Conservation (phyloP, 2,888 invertebrate genomes). For the Belgica antarctica region DNA sequence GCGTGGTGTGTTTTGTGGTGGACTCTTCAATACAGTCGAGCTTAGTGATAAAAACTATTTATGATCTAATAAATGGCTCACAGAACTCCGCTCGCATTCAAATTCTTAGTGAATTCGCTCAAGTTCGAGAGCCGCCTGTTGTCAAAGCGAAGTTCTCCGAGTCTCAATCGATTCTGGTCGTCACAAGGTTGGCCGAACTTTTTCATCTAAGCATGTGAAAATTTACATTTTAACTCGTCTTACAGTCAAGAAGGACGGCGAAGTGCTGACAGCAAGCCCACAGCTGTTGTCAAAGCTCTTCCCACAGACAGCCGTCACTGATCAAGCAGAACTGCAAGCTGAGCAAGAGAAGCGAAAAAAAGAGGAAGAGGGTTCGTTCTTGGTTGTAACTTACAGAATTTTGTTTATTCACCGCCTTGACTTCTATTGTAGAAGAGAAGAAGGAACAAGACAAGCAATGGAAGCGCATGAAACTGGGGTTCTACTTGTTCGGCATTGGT, state of each 20-base stretch:
- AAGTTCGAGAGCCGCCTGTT: slow-evolving; percentile 16
- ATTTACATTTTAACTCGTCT: neutral
- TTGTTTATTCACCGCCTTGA: neutral
- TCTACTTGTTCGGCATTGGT: slow-evolving; percentile 60
- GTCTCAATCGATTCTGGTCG: neutral
- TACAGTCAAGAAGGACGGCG: neutral
- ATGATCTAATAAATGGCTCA: slow-evolving; percentile 28
- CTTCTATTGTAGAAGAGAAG: slow-evolving; percentile 51
- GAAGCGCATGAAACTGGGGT: slow-evolving; percentile 71
- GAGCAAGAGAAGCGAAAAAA: slow-evolving; percentile 59
- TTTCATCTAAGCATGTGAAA: slow-evolving; percentile 7
- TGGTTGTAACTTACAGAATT: slow-evolving; percentile 53
- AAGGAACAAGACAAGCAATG: slow-evolving; percentile 69
- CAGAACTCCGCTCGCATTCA: neutral
- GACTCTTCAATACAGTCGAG: no score
- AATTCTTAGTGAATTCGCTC: neutral
- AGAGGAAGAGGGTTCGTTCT: slow-evolving; percentile 57
- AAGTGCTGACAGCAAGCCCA: slow-evolving; percentile 45
- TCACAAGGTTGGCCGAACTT: slow-evolving; percentile 27
- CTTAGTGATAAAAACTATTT: no score
- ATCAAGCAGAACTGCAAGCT: slow-evolving; percentile 57
- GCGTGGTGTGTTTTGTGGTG: no score
- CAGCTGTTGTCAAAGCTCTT: slow-evolving; percentile 60
- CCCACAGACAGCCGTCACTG: slow-evolving; percentile 58
- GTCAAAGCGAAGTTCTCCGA: neutral